Percentiles rank a stretch among this genome's conserved stretches.
Evolutionary conservation across 1,140 invertebrate genomes (phyloP).

Genomic region (Drosophila varians): DNA sequence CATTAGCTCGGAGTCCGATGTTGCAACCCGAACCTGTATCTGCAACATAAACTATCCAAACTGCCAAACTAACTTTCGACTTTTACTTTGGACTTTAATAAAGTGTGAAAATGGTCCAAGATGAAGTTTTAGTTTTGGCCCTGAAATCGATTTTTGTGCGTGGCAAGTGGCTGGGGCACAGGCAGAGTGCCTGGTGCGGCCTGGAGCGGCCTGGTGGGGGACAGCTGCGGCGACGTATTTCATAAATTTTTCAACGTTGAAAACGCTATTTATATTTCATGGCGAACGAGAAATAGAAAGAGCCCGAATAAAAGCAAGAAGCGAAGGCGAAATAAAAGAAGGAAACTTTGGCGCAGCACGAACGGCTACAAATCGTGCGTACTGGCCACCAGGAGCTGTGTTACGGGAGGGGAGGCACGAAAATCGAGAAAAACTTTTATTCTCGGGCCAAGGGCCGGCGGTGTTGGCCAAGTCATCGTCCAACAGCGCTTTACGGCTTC

Average conservation of each 20-base stretch:
- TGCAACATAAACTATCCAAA: constrained; percentile 46
- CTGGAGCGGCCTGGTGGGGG: neutral
- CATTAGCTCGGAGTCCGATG: neutral
- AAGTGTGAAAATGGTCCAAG: constrained; percentile 75
- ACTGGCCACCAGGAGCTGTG: constrained; percentile 31
- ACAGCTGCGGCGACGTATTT: constrained; percentile 62
- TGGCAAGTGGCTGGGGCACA: constrained; percentile 19
- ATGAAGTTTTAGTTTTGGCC: constrained; percentile 52
- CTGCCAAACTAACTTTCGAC: constrained; percentile 63
- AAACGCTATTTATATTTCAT: constrained; percentile 82
- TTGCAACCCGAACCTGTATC: constrained; percentile 7
- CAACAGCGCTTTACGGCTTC: constrained; percentile 70
- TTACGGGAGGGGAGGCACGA: too few species aligned
- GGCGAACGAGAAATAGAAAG: constrained; percentile 40
- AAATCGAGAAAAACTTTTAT: constrained; percentile 69
- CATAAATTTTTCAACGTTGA: constrained; percentile 78
- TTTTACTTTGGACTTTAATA: constrained; percentile 78
- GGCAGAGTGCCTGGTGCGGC: neutral
- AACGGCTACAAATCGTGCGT: constrained; percentile 79
- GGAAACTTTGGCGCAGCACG: constrained; percentile 78
- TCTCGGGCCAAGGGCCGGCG: constrained; percentile 36
- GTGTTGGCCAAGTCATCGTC: constrained; percentile 45
- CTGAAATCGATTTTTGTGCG: constrained; percentile 59
- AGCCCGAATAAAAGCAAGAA: constrained; percentile 26
- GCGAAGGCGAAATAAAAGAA: constrained; percentile 24